Conservation (phyloP, 1,140 invertebrate genomes). For the Pogonomyrmex barbatus region DNA sequence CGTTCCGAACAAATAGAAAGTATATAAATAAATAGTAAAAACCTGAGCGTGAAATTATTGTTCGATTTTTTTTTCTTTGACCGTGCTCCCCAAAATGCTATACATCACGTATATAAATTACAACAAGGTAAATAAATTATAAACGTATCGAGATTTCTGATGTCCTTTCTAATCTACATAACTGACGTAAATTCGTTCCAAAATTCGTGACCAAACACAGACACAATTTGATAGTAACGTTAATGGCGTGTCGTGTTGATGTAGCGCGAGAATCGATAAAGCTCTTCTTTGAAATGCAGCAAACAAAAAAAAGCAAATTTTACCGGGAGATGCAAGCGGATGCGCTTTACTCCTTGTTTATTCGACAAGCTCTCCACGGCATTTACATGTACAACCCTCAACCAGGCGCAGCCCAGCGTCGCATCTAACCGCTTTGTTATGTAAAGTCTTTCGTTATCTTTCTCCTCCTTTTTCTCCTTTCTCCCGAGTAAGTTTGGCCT, state of each 20-base stretch:
- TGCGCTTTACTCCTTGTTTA: constrained; percentile 52
- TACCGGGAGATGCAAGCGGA: constrained; percentile 40
- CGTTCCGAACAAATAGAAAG: not conserved
- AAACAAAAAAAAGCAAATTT: constrained; percentile 54
- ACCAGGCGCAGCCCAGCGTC: constrained; percentile 35
- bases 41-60: not conserved
- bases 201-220: not conserved
- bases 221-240: constrained; percentile 17
- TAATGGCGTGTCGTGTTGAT: not conserved
- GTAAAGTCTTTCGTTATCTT: constrained; percentile 74
- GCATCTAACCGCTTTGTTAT: constrained; percentile 73
- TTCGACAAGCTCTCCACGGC: constrained; percentile 53
- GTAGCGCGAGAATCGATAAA: constrained; percentile 31
- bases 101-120: not conserved
- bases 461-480: constrained; percentile 48
- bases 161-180: not conserved
- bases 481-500: constrained; percentile 61
- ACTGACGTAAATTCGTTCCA: not conserved
- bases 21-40: not conserved
- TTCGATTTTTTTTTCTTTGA: not conserved
- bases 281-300: not conserved
- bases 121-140: not conserved
- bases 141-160: not conserved
- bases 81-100: not conserved
- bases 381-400: constrained; percentile 40